These are phyloP conservation scores for Amazona vittata DNA, from an alignment of 2,113 vertebrate species.

Conservation along the genomic window DNA sequence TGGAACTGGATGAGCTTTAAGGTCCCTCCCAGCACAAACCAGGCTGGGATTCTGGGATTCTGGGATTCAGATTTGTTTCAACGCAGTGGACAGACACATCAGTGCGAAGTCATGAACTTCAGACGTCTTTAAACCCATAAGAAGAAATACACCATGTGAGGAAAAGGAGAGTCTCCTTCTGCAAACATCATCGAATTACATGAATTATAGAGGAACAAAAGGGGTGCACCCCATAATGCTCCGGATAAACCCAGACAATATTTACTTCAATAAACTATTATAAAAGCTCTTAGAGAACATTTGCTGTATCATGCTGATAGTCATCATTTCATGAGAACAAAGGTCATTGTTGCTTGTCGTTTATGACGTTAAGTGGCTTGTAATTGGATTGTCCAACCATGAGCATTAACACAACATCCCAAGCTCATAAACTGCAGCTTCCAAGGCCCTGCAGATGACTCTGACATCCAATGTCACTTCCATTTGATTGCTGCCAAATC, in stretches of 20 bases:
- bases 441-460: background rate
- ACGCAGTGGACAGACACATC: background rate
- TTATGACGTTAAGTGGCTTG: background rate
- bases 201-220: background rate
- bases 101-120: background rate
- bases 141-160: background rate
- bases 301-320: background rate
- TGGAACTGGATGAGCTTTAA: background rate
- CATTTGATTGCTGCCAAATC: background rate
- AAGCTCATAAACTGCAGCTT: background rate
- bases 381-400: background rate
- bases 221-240: background rate
- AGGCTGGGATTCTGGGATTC: background rate
- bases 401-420: background rate
- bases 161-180: background rate
- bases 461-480: background rate
- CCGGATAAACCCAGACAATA: background rate
- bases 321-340: background rate
- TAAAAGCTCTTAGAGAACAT: background rate
- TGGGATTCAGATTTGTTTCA: accelerated
- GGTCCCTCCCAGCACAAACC: background rate
- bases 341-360: background rate
- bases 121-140: background rate
- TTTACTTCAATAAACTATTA: background rate
- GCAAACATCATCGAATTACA: background rate